phyloP scores from a whole-genome alignment of 2,888 invertebrate genomes.

The Eurois occulta region DNA sequence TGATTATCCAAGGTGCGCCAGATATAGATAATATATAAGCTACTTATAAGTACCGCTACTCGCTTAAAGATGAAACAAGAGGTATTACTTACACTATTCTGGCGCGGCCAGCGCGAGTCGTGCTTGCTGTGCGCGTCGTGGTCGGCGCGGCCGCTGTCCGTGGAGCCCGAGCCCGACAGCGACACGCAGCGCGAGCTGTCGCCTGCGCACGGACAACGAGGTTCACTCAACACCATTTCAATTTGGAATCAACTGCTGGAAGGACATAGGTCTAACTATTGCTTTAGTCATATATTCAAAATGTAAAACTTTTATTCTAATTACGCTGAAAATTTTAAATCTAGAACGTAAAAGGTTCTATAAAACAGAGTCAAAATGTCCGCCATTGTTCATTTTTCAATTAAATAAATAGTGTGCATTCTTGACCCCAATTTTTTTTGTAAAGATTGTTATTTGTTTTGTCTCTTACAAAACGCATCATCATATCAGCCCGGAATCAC shows the following conservation, averaged over 20 bases:
- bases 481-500: too few species aligned
- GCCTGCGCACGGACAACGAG: constrained; percentile 17
- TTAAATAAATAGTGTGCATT: not conserved
- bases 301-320: not conserved
- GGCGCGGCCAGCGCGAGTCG: constrained; percentile 93
- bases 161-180: constrained; percentile 93
- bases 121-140: constrained; percentile 81
- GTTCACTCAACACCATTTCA: not conserved
- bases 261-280: not conserved
- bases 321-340: not conserved
- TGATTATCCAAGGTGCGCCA: not conserved
- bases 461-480: too few species aligned
- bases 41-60: too few species aligned
- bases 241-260: not conserved
- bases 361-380: not conserved
- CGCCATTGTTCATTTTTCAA: not conserved
- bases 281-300: not conserved
- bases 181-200: constrained; percentile 80
- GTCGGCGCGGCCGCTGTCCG: constrained; percentile 92
- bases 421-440: not conserved
- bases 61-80: too few species aligned
- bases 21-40: too few species aligned
- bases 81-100: constrained; percentile 92
- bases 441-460: too few species aligned
- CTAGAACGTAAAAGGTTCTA: not conserved